Conservation (phyloP, 1,140 invertebrate genomes). For the Maconellicoccus hirsutus region DNA sequence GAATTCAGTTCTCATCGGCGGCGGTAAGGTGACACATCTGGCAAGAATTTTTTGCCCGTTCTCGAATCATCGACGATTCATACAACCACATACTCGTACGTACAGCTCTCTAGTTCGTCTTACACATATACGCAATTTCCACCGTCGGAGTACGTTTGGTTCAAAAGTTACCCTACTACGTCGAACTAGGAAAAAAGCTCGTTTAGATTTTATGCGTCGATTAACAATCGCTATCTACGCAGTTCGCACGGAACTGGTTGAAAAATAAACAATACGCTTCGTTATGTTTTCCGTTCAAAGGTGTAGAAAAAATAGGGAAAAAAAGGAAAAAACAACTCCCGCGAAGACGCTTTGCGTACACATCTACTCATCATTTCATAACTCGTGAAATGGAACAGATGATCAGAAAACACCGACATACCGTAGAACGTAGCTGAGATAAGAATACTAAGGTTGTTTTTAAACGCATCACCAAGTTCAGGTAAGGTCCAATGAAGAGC, state of each 20-base stretch:
- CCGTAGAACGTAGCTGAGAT: neutral
- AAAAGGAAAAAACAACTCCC: neutral
- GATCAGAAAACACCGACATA: neutral
- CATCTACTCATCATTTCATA: neutral
- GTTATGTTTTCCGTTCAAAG: slow-evolving; percentile 14
- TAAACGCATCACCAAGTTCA: slow-evolving; percentile 18
- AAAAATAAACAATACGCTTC: slow-evolving; percentile 18
- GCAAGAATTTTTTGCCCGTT: no score
- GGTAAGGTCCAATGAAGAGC: slow-evolving; percentile 15
- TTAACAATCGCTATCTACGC: neutral
- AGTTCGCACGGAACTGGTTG: neutral
- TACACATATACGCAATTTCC: no score
- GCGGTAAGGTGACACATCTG: no score
- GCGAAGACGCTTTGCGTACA: neutral
- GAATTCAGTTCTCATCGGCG: no score
- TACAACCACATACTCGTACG: no score
- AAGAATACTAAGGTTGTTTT: neutral
- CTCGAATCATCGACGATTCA: no score
- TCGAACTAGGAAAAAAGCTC: neutral
- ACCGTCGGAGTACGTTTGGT: no score
- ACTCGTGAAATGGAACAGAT: slow-evolving; percentile 10
- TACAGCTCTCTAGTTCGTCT: no score
- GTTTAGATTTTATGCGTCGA: neutral
- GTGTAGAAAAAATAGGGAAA: neutral
- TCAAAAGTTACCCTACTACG: no score